Conservation (phyloP, 2,797 vertebrate species). For the Remorina albescens region DNA sequence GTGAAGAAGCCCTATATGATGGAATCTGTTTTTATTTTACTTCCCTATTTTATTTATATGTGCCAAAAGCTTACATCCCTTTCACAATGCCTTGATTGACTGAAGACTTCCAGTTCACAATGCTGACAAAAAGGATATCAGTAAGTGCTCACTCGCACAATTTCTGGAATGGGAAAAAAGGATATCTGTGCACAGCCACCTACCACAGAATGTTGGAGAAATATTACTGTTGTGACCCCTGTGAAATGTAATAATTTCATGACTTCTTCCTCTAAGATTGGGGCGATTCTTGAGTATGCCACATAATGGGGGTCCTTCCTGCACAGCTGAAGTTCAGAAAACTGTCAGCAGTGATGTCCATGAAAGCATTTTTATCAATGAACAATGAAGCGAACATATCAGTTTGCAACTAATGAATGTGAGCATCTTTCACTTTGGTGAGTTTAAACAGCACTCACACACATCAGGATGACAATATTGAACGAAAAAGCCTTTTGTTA, state of each 20-base stretch:
- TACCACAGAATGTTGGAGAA: constrained; percentile 1
- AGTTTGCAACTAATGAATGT: too few relatives aligned
- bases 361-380: too few relatives aligned
- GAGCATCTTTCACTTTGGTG: too few relatives aligned
- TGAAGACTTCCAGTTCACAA: constrained; percentile 2
- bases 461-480: too few relatives aligned
- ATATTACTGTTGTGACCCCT: not conserved
- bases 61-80: constrained; percentile 16
- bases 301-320: not conserved
- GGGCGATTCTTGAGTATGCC: not conserved
- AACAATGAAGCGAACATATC: too few relatives aligned
- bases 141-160: constrained; percentile 5
- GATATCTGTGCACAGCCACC: constrained; percentile 10
- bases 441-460: too few relatives aligned
- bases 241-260: constrained; percentile 6
- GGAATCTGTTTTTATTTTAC: constrained; percentile 12
- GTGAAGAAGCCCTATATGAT: constrained; percentile 19
- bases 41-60: constrained; percentile 12
- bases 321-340: not conserved
- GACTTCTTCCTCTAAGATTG: too few relatives aligned
- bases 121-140: constrained; percentile 9
- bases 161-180: constrained; percentile 3
- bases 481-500: too few relatives aligned
- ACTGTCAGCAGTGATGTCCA: too few relatives aligned
- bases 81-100: constrained; percentile 8